Percentiles rank a stretch among this genome's conserved stretches.
Conservation (phyloP, 2,797 vertebrate species). For the Parambassis ranga region DNA sequence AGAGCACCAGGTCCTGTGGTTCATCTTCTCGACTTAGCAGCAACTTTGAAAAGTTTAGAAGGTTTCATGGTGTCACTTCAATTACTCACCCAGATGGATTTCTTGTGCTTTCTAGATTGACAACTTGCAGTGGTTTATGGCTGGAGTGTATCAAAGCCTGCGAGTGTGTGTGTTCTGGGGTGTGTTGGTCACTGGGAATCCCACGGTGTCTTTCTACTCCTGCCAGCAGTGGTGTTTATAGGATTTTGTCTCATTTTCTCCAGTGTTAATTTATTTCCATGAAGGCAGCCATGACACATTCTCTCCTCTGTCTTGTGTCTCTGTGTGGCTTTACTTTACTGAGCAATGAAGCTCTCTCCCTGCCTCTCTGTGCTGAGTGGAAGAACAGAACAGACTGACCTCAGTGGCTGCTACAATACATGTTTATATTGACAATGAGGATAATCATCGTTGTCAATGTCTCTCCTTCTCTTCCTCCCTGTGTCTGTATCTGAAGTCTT, state of each 20-base stretch:
- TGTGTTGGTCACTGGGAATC: constrained; percentile 70
- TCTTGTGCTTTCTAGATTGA: constrained; percentile 50
- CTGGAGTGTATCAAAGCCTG: constrained; percentile 54
- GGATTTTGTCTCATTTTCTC: constrained; percentile 79
- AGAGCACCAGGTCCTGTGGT: constrained; percentile 6
- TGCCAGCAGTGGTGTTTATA: constrained; percentile 78
- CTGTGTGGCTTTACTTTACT: constrained; percentile 62
- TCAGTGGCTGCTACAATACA: constrained; percentile 17
- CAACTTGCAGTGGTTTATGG: constrained; percentile 58
- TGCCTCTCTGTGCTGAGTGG: constrained; percentile 15
- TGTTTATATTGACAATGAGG: constrained; percentile 42
- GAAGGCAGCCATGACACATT: constrained; percentile 78
- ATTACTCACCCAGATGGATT: constrained; percentile 39
- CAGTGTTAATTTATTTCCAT: constrained; percentile 81
- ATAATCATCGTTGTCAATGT: constrained; percentile 29
- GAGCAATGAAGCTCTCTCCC: constrained; percentile 43
- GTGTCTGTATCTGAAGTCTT: neutral
- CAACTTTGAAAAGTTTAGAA: constrained; percentile 23
- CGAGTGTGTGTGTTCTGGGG: constrained; percentile 64
- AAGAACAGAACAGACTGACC: constrained; percentile 31
- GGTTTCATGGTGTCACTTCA: constrained; percentile 52
- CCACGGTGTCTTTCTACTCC: constrained; percentile 66
- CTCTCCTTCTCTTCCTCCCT: neutral
- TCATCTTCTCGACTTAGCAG: constrained; percentile 25
- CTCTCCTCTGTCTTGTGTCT: constrained; percentile 70